Percentiles rank a stretch among this genome's conserved stretches.
Conservation (phyloP, 2,888 invertebrate genomes). For the Acanthosepion esculentum region DNA sequence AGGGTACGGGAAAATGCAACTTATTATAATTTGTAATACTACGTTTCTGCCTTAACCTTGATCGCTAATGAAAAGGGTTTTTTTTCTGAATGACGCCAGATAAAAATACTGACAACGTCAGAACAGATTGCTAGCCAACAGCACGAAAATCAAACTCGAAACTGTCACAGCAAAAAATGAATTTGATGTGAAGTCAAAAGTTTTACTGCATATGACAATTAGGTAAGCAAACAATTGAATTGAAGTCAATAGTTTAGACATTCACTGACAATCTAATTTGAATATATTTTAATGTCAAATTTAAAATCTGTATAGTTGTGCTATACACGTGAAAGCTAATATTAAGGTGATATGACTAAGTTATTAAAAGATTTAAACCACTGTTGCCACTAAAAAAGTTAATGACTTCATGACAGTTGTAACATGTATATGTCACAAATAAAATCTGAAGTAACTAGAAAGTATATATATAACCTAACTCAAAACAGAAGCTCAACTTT, state of each 20-base stretch:
- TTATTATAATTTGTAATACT: too few relatives aligned
- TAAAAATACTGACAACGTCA: not conserved
- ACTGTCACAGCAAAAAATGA: not conserved
- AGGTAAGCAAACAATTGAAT: not conserved
- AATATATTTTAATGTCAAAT: not conserved
- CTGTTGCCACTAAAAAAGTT: not conserved
- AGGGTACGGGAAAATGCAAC: too few relatives aligned
- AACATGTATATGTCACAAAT: too few relatives aligned
- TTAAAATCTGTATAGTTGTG: not conserved
- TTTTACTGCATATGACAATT: not conserved
- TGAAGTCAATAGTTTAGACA: not conserved
- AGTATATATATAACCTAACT: too few relatives aligned
- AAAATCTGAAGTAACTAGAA: too few relatives aligned
- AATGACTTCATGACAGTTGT: too few relatives aligned
- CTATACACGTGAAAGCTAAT: not conserved
- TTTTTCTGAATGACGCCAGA: not conserved
- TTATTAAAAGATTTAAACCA: not conserved
- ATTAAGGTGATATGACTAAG: not conserved
- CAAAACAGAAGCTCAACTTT: too few relatives aligned
- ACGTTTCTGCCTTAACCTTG: too few relatives aligned
- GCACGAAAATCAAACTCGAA: not conserved
- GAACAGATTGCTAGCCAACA: not conserved
- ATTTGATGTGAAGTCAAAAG: not conserved
- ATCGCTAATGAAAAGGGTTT: not conserved
- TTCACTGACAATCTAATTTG: not conserved